These are phyloP conservation scores for Lepidurus packardi DNA, from an alignment of 1,140 invertebrate species.

Conservation along the genomic window DNA sequence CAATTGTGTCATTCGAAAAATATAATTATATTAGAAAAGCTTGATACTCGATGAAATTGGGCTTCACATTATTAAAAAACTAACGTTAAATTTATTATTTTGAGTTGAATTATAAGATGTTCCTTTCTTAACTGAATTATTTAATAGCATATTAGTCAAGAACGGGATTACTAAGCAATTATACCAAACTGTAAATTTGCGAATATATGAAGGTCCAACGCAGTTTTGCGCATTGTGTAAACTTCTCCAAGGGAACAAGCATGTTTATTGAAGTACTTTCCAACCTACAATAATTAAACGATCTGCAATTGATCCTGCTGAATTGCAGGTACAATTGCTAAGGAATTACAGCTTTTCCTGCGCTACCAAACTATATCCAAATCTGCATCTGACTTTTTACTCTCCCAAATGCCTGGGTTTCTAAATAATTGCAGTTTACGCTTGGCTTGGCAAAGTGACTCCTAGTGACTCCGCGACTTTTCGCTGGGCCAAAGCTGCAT, in stretches of 20 bases:
- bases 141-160: no score
- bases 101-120: no score
- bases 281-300: not conserved
- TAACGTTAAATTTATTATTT: no score
- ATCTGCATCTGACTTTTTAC: not conserved
- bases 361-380: not conserved
- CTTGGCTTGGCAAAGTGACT: conserved; percentile 41
- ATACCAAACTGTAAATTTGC: no score
- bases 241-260: not conserved
- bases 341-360: conserved; percentile 11
- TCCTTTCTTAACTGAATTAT: no score
- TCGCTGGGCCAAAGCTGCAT: conserved; percentile 78
- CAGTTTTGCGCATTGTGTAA: no score
- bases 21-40: no score
- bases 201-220: no score
- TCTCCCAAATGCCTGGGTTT: not conserved
- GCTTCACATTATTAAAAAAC: no score
- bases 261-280: not conserved
- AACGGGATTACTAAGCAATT: no score
- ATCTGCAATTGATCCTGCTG: not conserved
- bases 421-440: not conserved
- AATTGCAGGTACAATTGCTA: conserved; percentile 15
- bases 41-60: no score
- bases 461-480: conserved; percentile 72
- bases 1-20: no score